Evolutionary conservation across 2,797 vertebrate species (phyloP).

Genomic region (Cynopterus sphinx): DNA sequence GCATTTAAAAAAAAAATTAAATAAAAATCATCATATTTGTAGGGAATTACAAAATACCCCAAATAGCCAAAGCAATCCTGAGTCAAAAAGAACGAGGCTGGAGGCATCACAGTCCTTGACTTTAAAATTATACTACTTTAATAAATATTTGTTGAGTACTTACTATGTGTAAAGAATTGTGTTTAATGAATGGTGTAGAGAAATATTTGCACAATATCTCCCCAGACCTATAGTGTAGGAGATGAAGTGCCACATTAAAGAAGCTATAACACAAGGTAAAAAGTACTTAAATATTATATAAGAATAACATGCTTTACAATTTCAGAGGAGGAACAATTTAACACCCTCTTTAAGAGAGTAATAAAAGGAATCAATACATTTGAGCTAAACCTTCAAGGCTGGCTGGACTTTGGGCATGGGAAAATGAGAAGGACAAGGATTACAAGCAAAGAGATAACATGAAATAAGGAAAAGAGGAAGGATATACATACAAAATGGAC

Average conservation of each 20-base stretch:
- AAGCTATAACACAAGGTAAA: not conserved
- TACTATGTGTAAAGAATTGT: not conserved
- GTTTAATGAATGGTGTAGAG: not conserved
- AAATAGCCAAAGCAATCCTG: too few relatives aligned
- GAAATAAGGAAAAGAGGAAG: not conserved
- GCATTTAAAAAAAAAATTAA: too few relatives aligned
- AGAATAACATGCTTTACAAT: not conserved
- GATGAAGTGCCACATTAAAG: not conserved
- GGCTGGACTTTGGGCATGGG: not conserved
- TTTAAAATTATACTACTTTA: not conserved
- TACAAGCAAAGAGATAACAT: not conserved
- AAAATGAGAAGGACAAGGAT: not conserved
- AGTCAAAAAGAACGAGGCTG: too few relatives aligned
- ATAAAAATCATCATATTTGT: too few relatives aligned
- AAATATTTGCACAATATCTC: not conserved
- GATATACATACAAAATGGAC: not conserved
- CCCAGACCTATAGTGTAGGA: not conserved
- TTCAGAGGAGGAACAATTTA: not conserved
- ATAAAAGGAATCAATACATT: not conserved
- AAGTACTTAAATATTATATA: not conserved
- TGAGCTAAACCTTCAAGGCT: not conserved
- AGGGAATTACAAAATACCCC: too few relatives aligned
- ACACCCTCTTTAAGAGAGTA: not conserved
- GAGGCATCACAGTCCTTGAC: too few relatives aligned
- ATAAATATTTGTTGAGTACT: not conserved